Conservation (phyloP, 1,140 invertebrate genomes). For the Dufourea novaeangliae region DNA sequence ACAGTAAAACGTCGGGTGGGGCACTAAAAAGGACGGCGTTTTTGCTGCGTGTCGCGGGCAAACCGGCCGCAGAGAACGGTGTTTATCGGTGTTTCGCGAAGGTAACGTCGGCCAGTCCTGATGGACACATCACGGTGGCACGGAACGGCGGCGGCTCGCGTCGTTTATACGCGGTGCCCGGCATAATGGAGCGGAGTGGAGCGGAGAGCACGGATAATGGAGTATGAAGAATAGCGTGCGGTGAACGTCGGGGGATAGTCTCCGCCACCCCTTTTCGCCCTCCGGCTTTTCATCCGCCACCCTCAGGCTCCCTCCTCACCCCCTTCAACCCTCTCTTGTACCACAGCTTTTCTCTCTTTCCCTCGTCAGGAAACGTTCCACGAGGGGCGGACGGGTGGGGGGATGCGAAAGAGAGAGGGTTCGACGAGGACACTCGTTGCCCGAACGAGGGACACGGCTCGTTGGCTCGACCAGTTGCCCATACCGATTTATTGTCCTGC, state of each 20-base stretch:
- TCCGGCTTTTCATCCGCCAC: slow-evolving; percentile 37
- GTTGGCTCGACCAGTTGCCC: slow-evolving; percentile 76
- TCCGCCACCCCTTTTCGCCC: slow-evolving; percentile 27
- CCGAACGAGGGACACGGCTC: slow-evolving; percentile 71
- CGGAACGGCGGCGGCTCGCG: slow-evolving; percentile 63
- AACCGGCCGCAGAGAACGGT: slow-evolving; percentile 35
- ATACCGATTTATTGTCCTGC: slow-evolving; percentile 75
- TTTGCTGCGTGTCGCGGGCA: slow-evolving; percentile 4
- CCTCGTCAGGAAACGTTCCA: slow-evolving; percentile 1
- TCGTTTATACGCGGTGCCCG: slow-evolving; percentile 78
- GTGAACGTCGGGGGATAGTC: slow-evolving; percentile 69
- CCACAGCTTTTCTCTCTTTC: slow-evolving; percentile 35
- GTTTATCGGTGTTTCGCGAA: slow-evolving; percentile 66
- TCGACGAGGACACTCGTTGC: background rate
- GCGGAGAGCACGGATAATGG: slow-evolving; percentile 80
- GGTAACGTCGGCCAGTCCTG: slow-evolving; percentile 36
- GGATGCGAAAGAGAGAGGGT: slow-evolving; percentile 39
- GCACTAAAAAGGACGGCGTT: background rate
- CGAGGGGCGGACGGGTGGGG: too few relatives aligned
- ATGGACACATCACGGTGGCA: slow-evolving; percentile 62
- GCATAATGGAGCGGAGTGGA: slow-evolving; percentile 80
- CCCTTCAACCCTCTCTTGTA: slow-evolving; percentile 1
- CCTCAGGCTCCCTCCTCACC: too few relatives aligned
- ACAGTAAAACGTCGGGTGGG: background rate
- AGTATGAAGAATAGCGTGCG: slow-evolving; percentile 78